phyloP scores from a whole-genome alignment of 2,113 vertebrate species.

The Colius striatus region DNA sequence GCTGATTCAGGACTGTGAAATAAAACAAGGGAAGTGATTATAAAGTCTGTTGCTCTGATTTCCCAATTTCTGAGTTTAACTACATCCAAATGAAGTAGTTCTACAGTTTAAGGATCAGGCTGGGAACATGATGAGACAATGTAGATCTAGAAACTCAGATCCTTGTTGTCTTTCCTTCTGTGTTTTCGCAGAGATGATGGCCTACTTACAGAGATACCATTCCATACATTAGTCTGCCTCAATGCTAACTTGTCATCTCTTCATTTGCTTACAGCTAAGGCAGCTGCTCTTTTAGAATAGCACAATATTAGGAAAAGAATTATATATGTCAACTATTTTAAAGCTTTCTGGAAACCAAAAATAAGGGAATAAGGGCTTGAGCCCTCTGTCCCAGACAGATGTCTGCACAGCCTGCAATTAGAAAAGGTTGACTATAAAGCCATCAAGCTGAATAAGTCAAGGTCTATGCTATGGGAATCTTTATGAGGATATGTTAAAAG shows the following conservation, averaged over 20 bases:
- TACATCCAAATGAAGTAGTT: background rate
- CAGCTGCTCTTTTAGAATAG: background rate
- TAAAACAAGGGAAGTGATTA: background rate
- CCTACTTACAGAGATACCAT: background rate
- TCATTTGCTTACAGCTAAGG: background rate
- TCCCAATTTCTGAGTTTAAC: background rate
- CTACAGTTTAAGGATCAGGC: background rate
- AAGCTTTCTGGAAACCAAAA: background rate
- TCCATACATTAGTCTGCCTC: background rate
- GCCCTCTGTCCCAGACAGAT: background rate
- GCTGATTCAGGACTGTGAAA: slow-evolving; percentile 81
- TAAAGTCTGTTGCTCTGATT: background rate
- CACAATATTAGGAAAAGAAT: background rate
- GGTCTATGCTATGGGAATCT: background rate
- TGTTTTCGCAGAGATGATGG: background rate
- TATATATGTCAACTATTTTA: background rate
- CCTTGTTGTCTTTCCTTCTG: background rate
- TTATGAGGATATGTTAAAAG: background rate
- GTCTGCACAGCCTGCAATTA: background rate
- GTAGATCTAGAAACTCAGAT: background rate
- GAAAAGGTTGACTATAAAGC: background rate
- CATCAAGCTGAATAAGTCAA: background rate
- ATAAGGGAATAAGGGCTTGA: background rate
- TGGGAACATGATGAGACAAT: background rate
- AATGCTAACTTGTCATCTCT: background rate